Percentiles rank a stretch among this genome's conserved stretches.
These are phyloP conservation scores for Pteronotus mesoamericanus DNA, from an alignment of 2,797 vertebrate genomes.

Conservation along the genomic window DNA sequence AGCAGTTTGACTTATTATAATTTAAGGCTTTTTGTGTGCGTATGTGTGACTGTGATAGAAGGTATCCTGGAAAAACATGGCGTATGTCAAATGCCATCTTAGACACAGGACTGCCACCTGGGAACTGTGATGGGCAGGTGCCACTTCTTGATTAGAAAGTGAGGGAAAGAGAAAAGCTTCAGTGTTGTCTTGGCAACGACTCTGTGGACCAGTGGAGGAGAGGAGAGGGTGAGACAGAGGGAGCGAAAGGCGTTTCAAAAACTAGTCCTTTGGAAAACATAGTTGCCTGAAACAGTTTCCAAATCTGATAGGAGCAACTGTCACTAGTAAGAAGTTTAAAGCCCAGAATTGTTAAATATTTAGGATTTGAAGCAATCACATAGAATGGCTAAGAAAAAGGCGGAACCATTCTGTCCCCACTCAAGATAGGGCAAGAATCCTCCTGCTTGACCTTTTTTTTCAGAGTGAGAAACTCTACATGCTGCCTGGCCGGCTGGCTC, in stretches of 20 bases:
- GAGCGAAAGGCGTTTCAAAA: not conserved
- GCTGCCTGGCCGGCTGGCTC: too few species aligned
- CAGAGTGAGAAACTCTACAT: not conserved
- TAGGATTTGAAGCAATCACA: not conserved
- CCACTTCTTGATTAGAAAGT: not conserved
- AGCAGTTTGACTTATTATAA: not conserved
- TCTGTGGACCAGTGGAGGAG: not conserved
- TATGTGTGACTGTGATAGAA: not conserved
- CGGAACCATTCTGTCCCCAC: accelerated
- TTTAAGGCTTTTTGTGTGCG: not conserved
- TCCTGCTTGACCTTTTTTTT: not conserved
- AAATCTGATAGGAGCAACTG: not conserved
- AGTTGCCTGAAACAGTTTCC: not conserved
- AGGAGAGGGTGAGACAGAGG: not conserved
- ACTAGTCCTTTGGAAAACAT: not conserved
- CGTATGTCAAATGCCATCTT: not conserved
- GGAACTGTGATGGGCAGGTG: not conserved
- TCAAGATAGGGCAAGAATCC: not conserved
- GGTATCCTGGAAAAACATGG: not conserved
- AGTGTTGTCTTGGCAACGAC: not conserved
- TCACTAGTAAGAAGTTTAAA: not conserved
- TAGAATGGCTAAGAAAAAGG: not conserved
- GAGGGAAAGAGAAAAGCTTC: not conserved
- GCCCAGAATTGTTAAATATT: not conserved
- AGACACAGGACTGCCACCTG: not conserved